A percentile compares a stretch with the other conserved stretches of the same genome.
These are phyloP conservation scores for Anguilla rostrata DNA, from an alignment of 2,113 vertebrate genomes.

Conservation along the genomic window DNA sequence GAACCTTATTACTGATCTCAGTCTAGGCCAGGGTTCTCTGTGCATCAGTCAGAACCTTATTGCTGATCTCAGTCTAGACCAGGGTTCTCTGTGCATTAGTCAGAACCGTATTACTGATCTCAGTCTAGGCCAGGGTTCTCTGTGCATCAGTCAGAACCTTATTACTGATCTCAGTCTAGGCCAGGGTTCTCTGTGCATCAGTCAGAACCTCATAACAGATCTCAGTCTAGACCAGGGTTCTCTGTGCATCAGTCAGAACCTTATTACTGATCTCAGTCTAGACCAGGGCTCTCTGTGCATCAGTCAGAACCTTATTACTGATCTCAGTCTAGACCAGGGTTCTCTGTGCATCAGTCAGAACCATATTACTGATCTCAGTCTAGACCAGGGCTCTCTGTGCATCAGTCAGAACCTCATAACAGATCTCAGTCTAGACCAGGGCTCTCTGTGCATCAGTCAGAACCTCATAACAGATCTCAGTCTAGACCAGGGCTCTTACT, in stretches of 20 bases:
- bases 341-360: neutral
- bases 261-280: neutral
- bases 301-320: neutral
- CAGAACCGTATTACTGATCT: neutral
- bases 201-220: neutral
- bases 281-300: no score
- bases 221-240: neutral
- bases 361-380: neutral
- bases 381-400: no score
- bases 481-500: no score
- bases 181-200: neutral
- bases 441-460: no score
- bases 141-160: neutral
- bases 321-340: neutral
- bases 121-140: neutral
- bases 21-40: neutral
- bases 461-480: no score
- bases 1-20: neutral
- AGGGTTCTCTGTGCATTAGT: neutral
- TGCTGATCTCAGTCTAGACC: neutral
- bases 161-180: neutral
- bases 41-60: neutral
- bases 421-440: neutral
- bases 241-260: neutral
- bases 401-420: neutral